These are phyloP conservation scores for Pseudochirops corinnae DNA, from an alignment of 2,797 vertebrate genomes.

Conservation along the genomic window DNA sequence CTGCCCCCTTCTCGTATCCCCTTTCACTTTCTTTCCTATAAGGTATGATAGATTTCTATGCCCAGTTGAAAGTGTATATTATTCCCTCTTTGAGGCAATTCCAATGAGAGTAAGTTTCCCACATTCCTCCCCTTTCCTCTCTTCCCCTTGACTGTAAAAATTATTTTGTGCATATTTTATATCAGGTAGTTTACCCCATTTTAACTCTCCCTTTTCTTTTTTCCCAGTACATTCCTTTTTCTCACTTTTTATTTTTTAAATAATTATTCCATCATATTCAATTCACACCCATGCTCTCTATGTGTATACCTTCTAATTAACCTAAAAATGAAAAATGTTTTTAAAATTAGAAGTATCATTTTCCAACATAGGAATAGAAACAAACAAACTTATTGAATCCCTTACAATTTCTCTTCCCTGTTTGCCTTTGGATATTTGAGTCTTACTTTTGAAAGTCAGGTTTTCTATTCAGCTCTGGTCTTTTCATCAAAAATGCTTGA, in stretches of 20 bases:
- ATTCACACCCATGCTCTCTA: no score
- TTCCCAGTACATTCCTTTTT: neutral
- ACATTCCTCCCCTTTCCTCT: neutral
- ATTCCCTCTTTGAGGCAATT: neutral
- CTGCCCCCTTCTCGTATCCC: no score
- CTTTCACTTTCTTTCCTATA: neutral
- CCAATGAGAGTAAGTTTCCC: neutral
- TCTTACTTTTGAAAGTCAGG: neutral
- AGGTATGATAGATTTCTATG: neutral
- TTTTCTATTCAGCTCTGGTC: neutral
- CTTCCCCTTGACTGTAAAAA: neutral
- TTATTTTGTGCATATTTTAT: no score
- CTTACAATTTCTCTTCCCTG: no score
- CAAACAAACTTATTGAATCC: neutral
- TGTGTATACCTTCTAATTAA: no score
- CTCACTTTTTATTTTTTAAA: neutral
- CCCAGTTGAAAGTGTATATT: neutral
- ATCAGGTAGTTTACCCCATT: neutral
- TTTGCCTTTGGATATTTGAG: neutral
- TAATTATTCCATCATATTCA: no score
- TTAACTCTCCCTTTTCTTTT: neutral
- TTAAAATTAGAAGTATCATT: no score
- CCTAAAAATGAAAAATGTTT: neutral
- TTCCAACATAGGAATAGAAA: neutral
- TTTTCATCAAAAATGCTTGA: neutral